Percentiles rank a stretch among this genome's conserved stretches.
Conservation (phyloP, 2,888 invertebrate genomes). For the Pseudeuparius sepicola region DNA sequence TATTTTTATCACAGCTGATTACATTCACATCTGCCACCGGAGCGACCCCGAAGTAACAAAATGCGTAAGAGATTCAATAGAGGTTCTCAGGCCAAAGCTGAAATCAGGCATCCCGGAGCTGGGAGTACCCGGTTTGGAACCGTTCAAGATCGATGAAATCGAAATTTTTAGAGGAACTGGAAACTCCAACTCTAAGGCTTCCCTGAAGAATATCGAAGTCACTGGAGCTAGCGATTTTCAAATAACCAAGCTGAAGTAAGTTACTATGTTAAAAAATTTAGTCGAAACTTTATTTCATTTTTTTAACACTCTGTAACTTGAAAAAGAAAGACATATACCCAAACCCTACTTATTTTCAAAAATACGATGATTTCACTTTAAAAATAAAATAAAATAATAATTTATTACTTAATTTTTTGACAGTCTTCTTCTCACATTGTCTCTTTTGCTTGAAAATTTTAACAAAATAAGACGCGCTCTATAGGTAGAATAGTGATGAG, state of each 20-base stretch:
- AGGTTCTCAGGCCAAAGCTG: conserved; percentile 31
- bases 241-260: conserved; percentile 45
- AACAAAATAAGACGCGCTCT: too few species aligned
- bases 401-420: too few species aligned
- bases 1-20: conserved; percentile 28
- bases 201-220: conserved; percentile 15
- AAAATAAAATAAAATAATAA: too few species aligned
- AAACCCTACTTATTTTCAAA: conserved; percentile 2
- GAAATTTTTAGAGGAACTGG: conserved; percentile 14
- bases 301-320: too few species aligned
- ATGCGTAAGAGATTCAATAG: conserved; percentile 34
- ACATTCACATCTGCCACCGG: conserved; percentile 31
- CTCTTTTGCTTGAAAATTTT: too few species aligned
- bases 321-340: too few species aligned
- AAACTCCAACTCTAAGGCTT: conserved; percentile 10
- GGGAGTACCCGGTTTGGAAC: conserved; percentile 44
- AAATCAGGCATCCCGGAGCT: conserved; percentile 41
- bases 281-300: conserved; percentile 5
- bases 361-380: neutral
- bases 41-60: conserved; percentile 32
- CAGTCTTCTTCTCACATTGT: too few species aligned
- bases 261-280: conserved; percentile 6
- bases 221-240: conserved; percentile 36
- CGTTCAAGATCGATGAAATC: conserved; percentile 39
- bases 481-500: too few species aligned